Percentiles rank a stretch among this genome's conserved stretches.
Conservation (phyloP, 2,113 vertebrate genomes). For the Zosterops lateralis region DNA sequence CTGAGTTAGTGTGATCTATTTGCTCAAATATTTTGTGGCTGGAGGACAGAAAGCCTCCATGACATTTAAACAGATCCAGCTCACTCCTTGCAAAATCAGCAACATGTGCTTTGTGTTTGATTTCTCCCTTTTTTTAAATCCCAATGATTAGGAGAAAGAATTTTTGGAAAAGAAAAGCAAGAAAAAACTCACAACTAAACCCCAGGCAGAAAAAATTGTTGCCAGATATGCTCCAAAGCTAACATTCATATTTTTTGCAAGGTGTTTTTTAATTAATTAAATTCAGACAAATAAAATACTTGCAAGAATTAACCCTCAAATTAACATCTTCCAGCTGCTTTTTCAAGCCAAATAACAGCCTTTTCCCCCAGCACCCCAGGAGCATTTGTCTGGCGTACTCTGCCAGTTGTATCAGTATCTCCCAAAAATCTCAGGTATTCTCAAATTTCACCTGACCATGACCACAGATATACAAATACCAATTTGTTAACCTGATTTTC, state of each 20-base stretch:
- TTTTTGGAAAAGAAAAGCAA: background rate
- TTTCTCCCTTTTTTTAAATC: background rate
- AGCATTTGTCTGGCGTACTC: background rate
- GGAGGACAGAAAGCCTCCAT: accelerated
- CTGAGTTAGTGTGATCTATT: background rate
- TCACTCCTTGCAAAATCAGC: background rate
- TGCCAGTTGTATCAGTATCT: accelerated
- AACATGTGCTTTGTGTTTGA: background rate
- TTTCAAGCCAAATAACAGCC: background rate
- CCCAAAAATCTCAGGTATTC: background rate
- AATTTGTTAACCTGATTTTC: background rate
- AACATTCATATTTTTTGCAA: background rate
- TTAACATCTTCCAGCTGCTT: background rate
- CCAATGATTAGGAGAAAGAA: background rate
- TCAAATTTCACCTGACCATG: background rate
- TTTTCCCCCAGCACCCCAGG: background rate
- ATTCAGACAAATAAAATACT: background rate
- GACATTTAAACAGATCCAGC: background rate
- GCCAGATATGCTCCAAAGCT: background rate
- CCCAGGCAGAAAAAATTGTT: background rate
- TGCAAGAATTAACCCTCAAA: background rate
- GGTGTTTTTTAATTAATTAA: background rate
- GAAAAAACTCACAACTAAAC: background rate
- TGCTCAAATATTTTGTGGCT: background rate
- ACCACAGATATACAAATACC: background rate